Conservation (phyloP, 2,888 invertebrate genomes). For the Diabrotica balteata region DNA sequence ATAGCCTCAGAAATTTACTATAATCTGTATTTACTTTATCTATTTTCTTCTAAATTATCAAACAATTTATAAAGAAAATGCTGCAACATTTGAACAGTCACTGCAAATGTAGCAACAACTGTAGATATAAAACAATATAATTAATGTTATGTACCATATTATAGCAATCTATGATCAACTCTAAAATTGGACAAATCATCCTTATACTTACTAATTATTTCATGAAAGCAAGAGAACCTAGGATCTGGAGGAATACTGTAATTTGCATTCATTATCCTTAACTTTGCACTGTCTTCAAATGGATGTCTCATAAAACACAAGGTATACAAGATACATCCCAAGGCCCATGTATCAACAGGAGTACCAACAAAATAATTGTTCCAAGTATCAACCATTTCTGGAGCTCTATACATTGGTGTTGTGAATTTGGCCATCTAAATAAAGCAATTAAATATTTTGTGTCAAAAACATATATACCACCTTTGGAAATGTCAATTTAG, state of each 20-base stretch:
- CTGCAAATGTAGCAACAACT: too few species aligned
- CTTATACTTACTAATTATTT: conserved; percentile 77
- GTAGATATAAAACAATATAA: too few species aligned
- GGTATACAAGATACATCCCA: conserved; percentile 93
- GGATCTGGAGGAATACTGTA: conserved; percentile 86
- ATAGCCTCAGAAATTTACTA: too few species aligned
- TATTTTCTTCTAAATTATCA: too few species aligned
- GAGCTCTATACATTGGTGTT: conserved; percentile 96
- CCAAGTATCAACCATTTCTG: conserved; percentile 98
- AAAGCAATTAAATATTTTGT: conserved; percentile 14
- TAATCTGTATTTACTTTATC: too few species aligned
- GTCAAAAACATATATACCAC: too few species aligned
- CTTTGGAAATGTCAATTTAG: too few species aligned
- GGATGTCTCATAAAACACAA: conserved; percentile 95
- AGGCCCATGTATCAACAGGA: conserved; percentile 93
- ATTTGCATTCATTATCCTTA: conserved; percentile 96
- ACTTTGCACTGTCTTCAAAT: conserved; percentile 94
- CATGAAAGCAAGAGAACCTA: conserved; percentile 84
- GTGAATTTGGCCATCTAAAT: conserved; percentile 78
- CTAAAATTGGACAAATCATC: too few species aligned
- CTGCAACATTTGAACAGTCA: too few species aligned
- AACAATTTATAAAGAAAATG: too few species aligned
- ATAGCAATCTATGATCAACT: too few species aligned
- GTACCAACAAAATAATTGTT: conserved; percentile 92
- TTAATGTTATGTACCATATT: too few species aligned